Evolutionary conservation across 1,140 invertebrate species (phyloP), one percentile per base, ranked within the genome.

Genomic region (Caenorhabditis inopinata): DNA sequence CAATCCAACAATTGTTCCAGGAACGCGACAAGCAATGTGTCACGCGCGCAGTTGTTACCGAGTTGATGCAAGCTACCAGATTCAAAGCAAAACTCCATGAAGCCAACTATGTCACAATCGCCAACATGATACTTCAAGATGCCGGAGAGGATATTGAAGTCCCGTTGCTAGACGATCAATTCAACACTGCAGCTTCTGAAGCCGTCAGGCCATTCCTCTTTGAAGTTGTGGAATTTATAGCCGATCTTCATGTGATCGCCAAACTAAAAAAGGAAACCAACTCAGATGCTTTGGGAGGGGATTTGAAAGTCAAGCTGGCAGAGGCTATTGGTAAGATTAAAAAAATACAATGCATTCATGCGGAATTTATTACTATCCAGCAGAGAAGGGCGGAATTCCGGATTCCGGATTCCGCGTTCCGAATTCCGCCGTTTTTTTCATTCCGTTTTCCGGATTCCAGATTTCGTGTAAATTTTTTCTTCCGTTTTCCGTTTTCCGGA

Each of bases 181-280:
- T 93, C 48, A 89, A 93, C 82, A 96, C 94, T 0, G 94, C 93
- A 86, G 93, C 94, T 2, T 93, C 94, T 0, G 97, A 99, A 89
- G 96, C 94, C 87, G 93, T 98, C 92, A 91, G 94, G 73, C 93
- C 93, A 80, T 94, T 97, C 88, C 91, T 98, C 7, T 92, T 92
- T n/a, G 97, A 99, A 89, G 93, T 95, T 75, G 91, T 98, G 16
- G 96, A 99, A 74, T 97, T 99, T 88, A 91, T 99, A 81, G 93
- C 94, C 12, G 97, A 99, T 89, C 94, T 98, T 84, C 96, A 99
- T 87, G 95, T 96, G 0, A 91, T 98, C 49, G 95, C 93, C 76
- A 98, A 97, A 92, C 93, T 99, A 29, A 98, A 98, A 18, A 83
- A 84, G 51, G 78, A 74, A 18, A 76, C 68, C 1, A 84, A 23